phyloP scores from a whole-genome alignment of 35 echinoderm and acorn worm species.

The Apostichopus parvimensis region DNA sequence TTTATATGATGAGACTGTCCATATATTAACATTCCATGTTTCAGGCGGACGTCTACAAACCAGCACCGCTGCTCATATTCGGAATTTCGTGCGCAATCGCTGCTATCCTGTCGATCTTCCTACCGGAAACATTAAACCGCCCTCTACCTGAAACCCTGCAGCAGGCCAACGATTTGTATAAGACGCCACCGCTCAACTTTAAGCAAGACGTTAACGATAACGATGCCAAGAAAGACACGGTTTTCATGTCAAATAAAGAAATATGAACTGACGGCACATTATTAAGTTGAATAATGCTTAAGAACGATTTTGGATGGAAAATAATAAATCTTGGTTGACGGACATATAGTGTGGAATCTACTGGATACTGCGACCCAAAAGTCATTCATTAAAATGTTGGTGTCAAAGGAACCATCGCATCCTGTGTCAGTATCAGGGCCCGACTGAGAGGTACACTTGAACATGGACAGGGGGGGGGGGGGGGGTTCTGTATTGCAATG shows the following conservation, averaged over 20 bases:
- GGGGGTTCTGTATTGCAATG: too few species aligned
- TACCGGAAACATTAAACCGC: constrained; percentile 66
- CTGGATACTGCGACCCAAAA: too few species aligned
- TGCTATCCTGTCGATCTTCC: constrained; percentile 28
- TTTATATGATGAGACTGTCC: too few species aligned
- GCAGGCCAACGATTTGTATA: constrained; percentile 58
- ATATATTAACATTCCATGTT: background rate
- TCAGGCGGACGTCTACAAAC: constrained; percentile 44
- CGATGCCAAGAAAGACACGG: background rate
- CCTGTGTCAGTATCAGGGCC: too few species aligned
- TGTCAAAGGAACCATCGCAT: too few species aligned
- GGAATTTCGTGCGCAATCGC: constrained; percentile 46
- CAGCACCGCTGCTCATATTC: constrained; percentile 57
- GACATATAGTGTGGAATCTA: too few species aligned
- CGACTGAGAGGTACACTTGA: too few species aligned
- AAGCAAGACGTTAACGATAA: constrained; percentile 31
- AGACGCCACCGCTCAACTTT: constrained; percentile 15
- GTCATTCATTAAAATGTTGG: too few species aligned
- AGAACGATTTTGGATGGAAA: too few species aligned
- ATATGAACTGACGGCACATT: background rate
- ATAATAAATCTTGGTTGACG: too few species aligned
- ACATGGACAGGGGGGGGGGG: too few species aligned
- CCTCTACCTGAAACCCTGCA: constrained; percentile 69
- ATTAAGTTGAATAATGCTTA: too few species aligned
- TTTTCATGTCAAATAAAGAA: constrained; percentile 13